A percentile compares a stretch with the other conserved stretches of the same genome.
Evolutionary conservation across 2,888 invertebrate genomes (phyloP).

Genomic region (Dioctria rufipes): DNA sequence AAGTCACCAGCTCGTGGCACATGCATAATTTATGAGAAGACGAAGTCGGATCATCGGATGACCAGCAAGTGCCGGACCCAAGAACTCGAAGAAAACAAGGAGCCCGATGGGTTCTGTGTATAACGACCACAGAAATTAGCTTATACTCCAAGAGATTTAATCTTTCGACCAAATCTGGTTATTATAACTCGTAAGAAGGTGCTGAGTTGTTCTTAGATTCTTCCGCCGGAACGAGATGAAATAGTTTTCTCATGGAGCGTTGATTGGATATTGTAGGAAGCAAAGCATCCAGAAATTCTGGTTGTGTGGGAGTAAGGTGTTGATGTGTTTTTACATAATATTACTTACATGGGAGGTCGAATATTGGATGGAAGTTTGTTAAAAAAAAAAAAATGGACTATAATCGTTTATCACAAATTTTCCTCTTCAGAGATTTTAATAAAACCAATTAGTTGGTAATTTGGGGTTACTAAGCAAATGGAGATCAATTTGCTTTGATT

Average conservation of each 20-base stretch:
- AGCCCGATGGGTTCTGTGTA: conserved; percentile 21
- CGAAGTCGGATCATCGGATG: background rate
- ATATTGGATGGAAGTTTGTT: background rate
- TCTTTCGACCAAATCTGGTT: conserved; percentile 36
- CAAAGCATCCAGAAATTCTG: background rate
- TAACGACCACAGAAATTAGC: conserved; percentile 28
- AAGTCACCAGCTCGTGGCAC: conserved; percentile 50
- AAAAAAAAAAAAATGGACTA: background rate
- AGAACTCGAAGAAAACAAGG: conserved; percentile 23
- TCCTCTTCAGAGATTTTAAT: conserved; percentile 19
- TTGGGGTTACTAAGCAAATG: background rate
- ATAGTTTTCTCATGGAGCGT: background rate
- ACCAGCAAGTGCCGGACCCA: background rate
- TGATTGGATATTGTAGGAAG: background rate
- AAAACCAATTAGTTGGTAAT: conserved; percentile 19
- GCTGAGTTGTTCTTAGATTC: conserved; percentile 7
- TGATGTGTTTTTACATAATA: background rate
- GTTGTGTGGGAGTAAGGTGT: conserved; percentile 2
- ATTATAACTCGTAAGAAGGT: background rate
- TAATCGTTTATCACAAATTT: conserved; percentile 26
- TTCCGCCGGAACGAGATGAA: background rate
- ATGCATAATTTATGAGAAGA: conserved; percentile 50
- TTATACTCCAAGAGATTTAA: conserved; percentile 11
- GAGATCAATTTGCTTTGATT: background rate
- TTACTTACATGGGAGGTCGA: background rate